Base-by-base conservation (phyloP, 2,888 invertebrate genomes). In the Shargacucullia verbasci region DNA sequence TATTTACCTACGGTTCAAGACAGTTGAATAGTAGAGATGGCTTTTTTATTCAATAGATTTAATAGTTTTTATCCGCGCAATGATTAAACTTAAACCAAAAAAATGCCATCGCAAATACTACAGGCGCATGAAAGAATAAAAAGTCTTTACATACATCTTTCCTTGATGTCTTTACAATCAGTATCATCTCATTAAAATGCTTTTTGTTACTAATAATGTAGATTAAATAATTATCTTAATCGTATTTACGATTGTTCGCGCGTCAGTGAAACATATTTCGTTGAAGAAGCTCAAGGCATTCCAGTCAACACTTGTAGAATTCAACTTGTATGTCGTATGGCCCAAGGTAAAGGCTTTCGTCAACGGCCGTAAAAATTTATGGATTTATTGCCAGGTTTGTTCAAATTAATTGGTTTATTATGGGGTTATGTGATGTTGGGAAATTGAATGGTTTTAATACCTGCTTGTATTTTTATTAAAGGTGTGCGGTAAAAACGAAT, bases 231-330 rank as follows among this genome's bases (percentile, higher is more conserved):
- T 52, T 48, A 52, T 12, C 50, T 56, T 61, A 53, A 57, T 60
- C 53, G 58, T 67, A 65, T 65, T 65, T 43, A 63, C 41, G 29
- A 38, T 37, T 68, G 54, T 50, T 35, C 49, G 53, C 40, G 57
- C 41, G 64, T 60, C 68, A 54, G 55, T 67, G 76, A 73, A 81
- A 78, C 76, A 80, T 72, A 80, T 81, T 80, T 78, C 54, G 78
- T 79, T 74, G 83, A 86, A 86, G 86, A 85, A 76, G 85, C 83
- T 79, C 87, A 87, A 87, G 87, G 87, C 59, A 52, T 72, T 79
- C 87, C 48, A 65, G 82, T 86, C 48, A 31, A 14, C 48, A 66
- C 57, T 59, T 38, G 66, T 75, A 77, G 83, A 81, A 84, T 83
- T 80, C 74, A 70, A 76, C 68, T 64, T 57, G 63, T 67, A 62